Conservation (phyloP, 1,140 invertebrate genomes). For the Archivesica marissinica region DNA sequence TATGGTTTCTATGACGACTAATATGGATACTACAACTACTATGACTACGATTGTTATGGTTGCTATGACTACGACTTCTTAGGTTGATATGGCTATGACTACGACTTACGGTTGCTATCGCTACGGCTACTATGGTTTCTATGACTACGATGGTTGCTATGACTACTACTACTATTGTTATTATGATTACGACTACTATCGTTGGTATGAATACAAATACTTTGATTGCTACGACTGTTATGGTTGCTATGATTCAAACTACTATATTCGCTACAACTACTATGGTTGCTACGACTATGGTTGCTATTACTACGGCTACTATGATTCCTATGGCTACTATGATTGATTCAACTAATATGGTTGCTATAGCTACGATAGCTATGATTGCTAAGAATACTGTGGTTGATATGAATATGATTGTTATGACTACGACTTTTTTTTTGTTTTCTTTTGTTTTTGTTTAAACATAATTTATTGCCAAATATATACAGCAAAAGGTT, state of each 20-base stretch:
- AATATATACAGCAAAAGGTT: not conserved
- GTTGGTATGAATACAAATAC: not conserved
- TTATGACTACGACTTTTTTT: not conserved
- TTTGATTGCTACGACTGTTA: not conserved
- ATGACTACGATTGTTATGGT: no score
- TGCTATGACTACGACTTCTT: no score
- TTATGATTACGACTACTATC: not conserved
- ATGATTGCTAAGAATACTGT: not conserved
- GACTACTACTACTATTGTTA: not conserved
- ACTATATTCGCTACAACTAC: not conserved
- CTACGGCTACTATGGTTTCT: not conserved
- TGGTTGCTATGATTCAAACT: not conserved
- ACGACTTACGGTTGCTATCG: no score
- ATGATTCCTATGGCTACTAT: not conserved
- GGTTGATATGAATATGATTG: not conserved
- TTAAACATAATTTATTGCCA: no score
- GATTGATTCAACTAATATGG: not conserved
- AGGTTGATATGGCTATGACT: no score
- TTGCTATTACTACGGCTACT: slow-evolving; percentile 10
- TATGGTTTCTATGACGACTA: no score
- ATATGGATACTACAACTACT: no score
- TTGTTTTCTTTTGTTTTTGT: no score
- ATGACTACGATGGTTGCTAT: not conserved
- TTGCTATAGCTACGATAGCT: not conserved
- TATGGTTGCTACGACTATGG: not conserved